phyloP scores from a whole-genome alignment of 2,113 vertebrate species.

The Poeciliopsis occidentalis region DNA sequence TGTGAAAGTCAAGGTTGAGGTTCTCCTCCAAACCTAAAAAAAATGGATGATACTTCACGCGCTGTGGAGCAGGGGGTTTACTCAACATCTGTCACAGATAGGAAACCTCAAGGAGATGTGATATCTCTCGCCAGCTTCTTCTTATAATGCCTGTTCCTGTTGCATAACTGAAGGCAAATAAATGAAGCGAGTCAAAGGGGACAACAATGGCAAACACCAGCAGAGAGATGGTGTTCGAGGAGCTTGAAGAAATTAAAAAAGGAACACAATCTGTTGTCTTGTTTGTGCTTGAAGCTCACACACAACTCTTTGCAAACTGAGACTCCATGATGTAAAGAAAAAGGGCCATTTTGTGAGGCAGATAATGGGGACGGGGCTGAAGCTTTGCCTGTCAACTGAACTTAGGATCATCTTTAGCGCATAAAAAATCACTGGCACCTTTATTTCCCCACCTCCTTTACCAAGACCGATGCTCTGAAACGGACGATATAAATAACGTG shows the following conservation, averaged over 20 bases:
- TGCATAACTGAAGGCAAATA: constrained; percentile 63
- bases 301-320: constrained; percentile 25
- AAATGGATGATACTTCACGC: constrained; percentile 30
- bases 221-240: not conserved
- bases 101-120: constrained; percentile 60
- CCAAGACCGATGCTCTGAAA: constrained; percentile 9
- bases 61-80: constrained; percentile 30
- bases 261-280: not conserved
- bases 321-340: constrained; percentile 69
- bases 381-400: constrained; percentile 44
- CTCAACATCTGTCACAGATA: constrained; percentile 63
- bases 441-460: not conserved
- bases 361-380: constrained; percentile 42
- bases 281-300: constrained; percentile 21
- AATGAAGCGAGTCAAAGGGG: constrained; percentile 39
- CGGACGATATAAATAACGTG: constrained; percentile 22
- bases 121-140: constrained; percentile 69
- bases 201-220: not conserved
- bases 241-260: not conserved
- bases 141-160: constrained; percentile 49
- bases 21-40: constrained; percentile 6
- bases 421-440: constrained; percentile 35
- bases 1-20: constrained; percentile 33
- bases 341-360: constrained; percentile 70
- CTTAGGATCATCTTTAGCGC: constrained; percentile 44